Conservation (phyloP, 2,113 vertebrate genomes). For the Xerus inauris region DNA sequence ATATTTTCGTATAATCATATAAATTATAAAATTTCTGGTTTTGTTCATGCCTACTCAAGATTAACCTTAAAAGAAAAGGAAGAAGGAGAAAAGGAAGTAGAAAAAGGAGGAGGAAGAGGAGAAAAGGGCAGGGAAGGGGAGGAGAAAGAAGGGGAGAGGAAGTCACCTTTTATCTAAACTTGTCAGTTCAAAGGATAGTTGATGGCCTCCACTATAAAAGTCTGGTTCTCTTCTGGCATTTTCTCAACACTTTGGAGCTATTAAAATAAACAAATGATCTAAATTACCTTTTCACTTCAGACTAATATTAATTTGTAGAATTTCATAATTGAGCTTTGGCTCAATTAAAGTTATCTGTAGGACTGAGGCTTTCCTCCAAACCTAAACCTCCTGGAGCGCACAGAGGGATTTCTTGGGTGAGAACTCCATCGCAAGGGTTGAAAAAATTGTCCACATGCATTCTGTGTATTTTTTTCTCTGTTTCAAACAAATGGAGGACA, state of each 20-base stretch:
- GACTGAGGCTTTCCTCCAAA: not conserved
- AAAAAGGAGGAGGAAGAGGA: not conserved
- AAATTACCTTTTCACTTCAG: not conserved
- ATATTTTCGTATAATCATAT: slow-evolving; percentile 35
- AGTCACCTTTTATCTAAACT: not conserved
- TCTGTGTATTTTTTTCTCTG: not conserved
- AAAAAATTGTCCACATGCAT: not conserved
- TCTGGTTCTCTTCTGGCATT: not conserved
- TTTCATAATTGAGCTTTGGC: not conserved
- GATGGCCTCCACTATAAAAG: not conserved
- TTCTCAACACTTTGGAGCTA: not conserved
- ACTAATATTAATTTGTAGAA: not conserved
- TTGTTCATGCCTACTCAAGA: not conserved
- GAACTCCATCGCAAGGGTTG: not conserved
- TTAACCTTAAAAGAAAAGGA: not conserved
- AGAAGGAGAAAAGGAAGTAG: not conserved
- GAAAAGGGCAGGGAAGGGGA: too few relatives aligned
- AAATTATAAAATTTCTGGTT: slow-evolving; percentile 42
- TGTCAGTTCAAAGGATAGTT: not conserved
- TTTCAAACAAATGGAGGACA: not conserved
- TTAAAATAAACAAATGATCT: not conserved
- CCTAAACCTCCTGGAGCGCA: not conserved
- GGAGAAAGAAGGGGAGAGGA: not conserved
- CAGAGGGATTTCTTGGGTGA: not conserved
- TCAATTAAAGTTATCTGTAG: not conserved